Evolutionary conservation across 1,140 invertebrate genomes (phyloP).

Genomic region (Lepeophtheirus salmonis): DNA sequence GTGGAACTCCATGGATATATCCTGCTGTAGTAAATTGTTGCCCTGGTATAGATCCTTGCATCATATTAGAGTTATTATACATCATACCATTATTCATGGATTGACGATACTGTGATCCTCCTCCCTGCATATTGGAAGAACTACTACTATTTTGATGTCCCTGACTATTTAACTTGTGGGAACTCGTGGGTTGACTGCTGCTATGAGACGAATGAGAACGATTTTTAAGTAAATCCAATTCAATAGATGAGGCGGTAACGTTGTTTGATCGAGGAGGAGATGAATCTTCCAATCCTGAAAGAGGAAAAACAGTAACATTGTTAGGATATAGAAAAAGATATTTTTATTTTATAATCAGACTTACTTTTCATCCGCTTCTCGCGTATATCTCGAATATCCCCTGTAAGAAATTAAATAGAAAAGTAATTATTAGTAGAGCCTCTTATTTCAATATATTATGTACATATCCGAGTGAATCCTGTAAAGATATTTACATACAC

Average conservation of each 20-base stretch:
- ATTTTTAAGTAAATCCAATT: background rate
- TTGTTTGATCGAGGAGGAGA: background rate
- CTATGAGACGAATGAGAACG: background rate
- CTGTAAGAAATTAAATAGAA: no score
- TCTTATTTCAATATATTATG: no score
- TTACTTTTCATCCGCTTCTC: constrained; percentile 18
- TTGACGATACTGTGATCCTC: background rate
- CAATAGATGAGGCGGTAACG: background rate
- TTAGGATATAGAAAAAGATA: background rate
- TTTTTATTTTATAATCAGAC: background rate
- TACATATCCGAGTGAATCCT: no score
- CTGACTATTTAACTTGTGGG: background rate
- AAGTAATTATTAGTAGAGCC: no score
- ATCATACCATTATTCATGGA: background rate
- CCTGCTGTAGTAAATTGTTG: background rate
- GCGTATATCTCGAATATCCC: constrained; percentile 15
- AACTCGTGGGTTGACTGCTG: background rate
- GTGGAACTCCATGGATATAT: constrained; percentile 6
- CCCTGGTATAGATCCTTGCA: background rate
- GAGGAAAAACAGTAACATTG: background rate
- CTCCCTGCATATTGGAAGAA: background rate
- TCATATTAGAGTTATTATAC: background rate
- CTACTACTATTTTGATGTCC: background rate
- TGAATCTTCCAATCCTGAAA: background rate
- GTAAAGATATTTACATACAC: no score